Evolutionary conservation across 2,113 vertebrate species (phyloP).

Genomic region (Progne subis): DNA sequence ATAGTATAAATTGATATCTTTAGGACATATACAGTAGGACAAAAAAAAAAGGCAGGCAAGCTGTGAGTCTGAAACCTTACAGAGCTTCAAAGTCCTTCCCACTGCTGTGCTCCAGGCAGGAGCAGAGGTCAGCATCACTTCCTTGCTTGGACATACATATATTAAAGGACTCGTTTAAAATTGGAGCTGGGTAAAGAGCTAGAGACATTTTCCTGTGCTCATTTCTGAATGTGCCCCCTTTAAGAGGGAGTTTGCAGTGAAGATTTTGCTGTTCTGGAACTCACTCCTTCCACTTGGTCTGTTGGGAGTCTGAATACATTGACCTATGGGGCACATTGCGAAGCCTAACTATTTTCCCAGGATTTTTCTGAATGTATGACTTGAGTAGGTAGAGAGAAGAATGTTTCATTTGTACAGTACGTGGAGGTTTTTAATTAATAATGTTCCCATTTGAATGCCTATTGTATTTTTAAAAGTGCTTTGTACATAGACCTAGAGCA

Average conservation of each 20-base stretch:
- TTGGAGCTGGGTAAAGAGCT: background rate
- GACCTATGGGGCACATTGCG: constrained; percentile 49
- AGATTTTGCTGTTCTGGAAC: constrained; percentile 42
- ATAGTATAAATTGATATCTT: background rate
- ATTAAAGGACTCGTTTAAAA: constrained; percentile 24
- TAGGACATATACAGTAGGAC: background rate
- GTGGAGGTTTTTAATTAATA: constrained; percentile 65
- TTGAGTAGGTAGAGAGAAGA: constrained; percentile 67
- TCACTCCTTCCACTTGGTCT: constrained; percentile 52
- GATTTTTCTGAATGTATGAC: constrained; percentile 69
- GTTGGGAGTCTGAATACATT: constrained; percentile 55
- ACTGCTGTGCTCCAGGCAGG: background rate
- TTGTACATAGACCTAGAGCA: constrained; percentile 5
- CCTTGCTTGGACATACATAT: background rate
- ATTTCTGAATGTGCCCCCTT: constrained; percentile 14
- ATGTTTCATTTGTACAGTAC: constrained; percentile 58
- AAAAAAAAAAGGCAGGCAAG: background rate
- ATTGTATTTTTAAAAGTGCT: constrained; percentile 44
- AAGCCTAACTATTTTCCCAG: constrained; percentile 68
- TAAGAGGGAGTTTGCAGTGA: background rate
- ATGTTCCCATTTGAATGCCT: constrained; percentile 44
- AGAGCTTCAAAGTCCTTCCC: background rate
- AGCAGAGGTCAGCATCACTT: constrained; percentile 23
- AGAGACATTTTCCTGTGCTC: background rate
- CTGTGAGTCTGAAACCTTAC: background rate